These are phyloP conservation scores for Cybosia mesomella DNA, from an alignment of 2,888 invertebrate species.

Conservation along the genomic window DNA sequence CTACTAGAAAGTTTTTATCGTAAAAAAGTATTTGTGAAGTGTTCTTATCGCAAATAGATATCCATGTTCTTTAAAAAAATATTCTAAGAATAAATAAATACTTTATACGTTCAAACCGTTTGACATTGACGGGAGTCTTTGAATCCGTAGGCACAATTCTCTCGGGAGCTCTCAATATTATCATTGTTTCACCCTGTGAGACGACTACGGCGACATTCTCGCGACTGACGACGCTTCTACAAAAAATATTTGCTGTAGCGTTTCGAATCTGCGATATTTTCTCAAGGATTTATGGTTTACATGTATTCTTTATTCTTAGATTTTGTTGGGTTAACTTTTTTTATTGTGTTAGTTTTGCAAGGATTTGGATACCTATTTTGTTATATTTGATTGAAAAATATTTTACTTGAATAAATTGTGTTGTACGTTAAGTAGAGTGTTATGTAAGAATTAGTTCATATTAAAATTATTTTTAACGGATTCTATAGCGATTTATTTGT, in stretches of 20 bases:
- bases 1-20: too few relatives aligned
- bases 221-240: constrained; percentile 22
- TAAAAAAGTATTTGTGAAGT: too few relatives aligned
- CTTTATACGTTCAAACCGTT: constrained; percentile 29
- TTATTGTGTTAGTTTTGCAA: constrained; percentile 19
- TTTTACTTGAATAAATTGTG: background rate
- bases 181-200: constrained; percentile 58
- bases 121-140: constrained; percentile 29
- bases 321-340: constrained; percentile 16
- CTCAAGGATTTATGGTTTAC: constrained; percentile 42
- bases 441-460: too few relatives aligned
- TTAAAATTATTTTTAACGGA: too few relatives aligned
- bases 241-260: constrained; percentile 41
- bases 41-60: too few relatives aligned
- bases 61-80: background rate
- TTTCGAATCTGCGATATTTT: constrained; percentile 33
- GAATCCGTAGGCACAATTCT: constrained; percentile 45
- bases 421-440: too few relatives aligned
- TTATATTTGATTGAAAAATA: constrained; percentile 5
- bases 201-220: constrained; percentile 36
- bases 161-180: constrained; percentile 61
- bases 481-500: too few relatives aligned
- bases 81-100: background rate
- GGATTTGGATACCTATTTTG: constrained; percentile 8
- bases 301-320: constrained; percentile 20